Evolutionary conservation across 2,113 vertebrate species (phyloP), one percentile per base, ranked within the genome.

Genomic region (Thalassoma bifasciatum): DNA sequence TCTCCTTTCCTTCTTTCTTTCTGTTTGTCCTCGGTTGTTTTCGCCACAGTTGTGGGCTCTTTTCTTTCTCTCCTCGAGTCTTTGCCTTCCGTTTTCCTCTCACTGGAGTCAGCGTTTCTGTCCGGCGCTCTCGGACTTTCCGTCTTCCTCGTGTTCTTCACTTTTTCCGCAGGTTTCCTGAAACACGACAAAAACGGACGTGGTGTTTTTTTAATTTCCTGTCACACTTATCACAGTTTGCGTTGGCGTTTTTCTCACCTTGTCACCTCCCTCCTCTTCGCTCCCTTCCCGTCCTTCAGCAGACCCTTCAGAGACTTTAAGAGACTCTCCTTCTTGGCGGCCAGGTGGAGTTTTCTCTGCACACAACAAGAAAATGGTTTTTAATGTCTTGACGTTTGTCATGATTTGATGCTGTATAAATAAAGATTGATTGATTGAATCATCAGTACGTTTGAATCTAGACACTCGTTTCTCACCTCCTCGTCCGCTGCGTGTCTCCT

Each of bases 241-340:
- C 53, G 12, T 5, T 30, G 30, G 3, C 3, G 30, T 30, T 30
- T 30, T 86, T 6, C 50, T 0, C 12, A 0, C 16, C 52, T 84
- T 59, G 42, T 88, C 22, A 0, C 2, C 26, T 81, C 74, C 46
- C 72, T 85, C 67, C 76, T 85, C 61, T 12, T 77, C 16, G 0
- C 63, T 62, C 66, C 85, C 24, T 58, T 47, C 0, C 66, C 80
- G 17, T 34, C 50, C 62, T 51, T 83, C 66, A 92, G 76, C 26
- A 93, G 77, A 8, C 89, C 90, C 21, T 75, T 61, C 30, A 93
- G 85, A 8, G 92, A 93, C 1, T 22, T 81, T 8, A 93, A 5
- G 51, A 93, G 0, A 4, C 74, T 94, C 79, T 95, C 94, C 79
- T 93, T 95, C 36, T 93, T 93, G 77, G 90, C 72, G 0, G 91